Conservation (phyloP, 2,797 vertebrate species). For the Eremophila alpestris region DNA sequence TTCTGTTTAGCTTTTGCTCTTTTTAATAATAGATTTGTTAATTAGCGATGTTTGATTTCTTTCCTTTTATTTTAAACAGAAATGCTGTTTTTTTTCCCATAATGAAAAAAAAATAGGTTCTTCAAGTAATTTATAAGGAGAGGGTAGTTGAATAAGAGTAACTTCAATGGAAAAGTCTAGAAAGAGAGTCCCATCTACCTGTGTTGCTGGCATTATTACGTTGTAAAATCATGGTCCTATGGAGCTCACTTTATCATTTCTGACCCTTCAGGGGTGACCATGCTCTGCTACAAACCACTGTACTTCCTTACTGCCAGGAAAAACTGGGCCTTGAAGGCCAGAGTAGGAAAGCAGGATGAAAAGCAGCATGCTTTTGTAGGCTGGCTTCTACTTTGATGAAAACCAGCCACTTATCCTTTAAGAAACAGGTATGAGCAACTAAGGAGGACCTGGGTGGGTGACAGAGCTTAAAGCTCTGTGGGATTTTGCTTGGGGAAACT, state of each 20-base stretch:
- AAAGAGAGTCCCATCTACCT: neutral
- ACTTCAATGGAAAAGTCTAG: neutral
- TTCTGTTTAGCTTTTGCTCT: conserved; percentile 10
- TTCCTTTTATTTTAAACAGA: neutral
- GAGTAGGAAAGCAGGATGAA: neutral
- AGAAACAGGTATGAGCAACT: neutral
- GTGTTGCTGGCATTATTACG: fast-evolving
- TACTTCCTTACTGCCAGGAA: neutral
- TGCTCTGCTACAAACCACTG: neutral
- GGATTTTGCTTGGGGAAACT: neutral
- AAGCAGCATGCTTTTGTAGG: neutral
- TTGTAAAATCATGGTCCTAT: neutral
- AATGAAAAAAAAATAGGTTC: neutral
- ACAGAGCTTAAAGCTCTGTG: neutral
- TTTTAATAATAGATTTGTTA: neutral
- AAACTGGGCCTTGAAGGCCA: neutral
- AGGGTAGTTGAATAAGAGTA: neutral
- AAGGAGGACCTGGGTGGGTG: neutral
- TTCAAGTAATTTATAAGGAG: neutral
- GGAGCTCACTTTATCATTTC: neutral
- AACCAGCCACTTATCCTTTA: neutral
- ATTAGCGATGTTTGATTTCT: fast-evolving
- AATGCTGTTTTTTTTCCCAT: neutral
- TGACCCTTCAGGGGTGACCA: neutral
- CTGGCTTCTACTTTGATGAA: neutral